Conservation (phyloP, 64 coral and sea anemone species). For the Catalaphyllia jardinei region DNA sequence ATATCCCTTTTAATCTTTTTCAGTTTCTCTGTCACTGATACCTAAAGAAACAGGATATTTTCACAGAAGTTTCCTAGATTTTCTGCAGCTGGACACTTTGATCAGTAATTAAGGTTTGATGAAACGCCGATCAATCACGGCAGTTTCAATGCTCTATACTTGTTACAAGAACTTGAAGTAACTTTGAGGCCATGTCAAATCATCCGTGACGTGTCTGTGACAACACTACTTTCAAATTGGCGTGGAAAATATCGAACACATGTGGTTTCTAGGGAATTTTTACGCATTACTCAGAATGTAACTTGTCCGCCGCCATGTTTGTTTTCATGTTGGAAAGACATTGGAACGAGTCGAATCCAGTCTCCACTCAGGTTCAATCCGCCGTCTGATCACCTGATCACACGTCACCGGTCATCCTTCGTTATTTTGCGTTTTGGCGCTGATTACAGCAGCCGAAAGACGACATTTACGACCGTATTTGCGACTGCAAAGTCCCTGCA, state of each 20-base stretch:
- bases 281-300: neutral
- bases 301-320: slow-evolving; percentile 23
- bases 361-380: no score
- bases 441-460: slow-evolving; percentile 73
- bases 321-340: neutral
- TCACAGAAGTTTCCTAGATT: no score
- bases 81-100: no score
- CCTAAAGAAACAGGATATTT: no score
- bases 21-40: neutral
- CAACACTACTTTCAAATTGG: neutral
- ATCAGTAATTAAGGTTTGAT: no score
- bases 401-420: slow-evolving; percentile 10
- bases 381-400: slow-evolving; percentile 35
- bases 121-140: no score
- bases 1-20: neutral
- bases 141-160: neutral
- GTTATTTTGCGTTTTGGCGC: slow-evolving; percentile 83
- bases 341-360: neutral
- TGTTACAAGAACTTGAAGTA: neutral
- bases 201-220: slow-evolving; percentile 41
- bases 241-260: neutral
- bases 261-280: slow-evolving; percentile 24
- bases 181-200: neutral
- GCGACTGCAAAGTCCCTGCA: slow-evolving; percentile 10
- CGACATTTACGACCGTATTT: slow-evolving; percentile 30